Conservation (phyloP, 2,113 vertebrate species). For the Lutjanus erythropterus region DNA sequence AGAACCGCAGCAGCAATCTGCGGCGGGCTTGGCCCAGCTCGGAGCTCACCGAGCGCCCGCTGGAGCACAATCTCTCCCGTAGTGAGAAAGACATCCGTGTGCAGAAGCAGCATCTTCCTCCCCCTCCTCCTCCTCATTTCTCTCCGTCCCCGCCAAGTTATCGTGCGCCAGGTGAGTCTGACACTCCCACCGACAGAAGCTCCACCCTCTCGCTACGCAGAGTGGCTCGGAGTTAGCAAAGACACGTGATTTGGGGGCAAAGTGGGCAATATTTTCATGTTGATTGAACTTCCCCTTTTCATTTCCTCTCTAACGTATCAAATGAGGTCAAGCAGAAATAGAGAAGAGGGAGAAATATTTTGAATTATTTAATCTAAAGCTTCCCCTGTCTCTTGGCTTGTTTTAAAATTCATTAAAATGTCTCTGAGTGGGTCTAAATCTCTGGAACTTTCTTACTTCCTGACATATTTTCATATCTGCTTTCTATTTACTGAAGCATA, state of each 20-base stretch:
- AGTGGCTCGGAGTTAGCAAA: constrained; percentile 39
- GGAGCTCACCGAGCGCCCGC: constrained; percentile 95
- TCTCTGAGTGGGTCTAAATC: background rate
- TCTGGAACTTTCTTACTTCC: background rate
- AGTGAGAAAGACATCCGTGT: constrained; percentile 98
- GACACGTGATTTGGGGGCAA: constrained; percentile 18
- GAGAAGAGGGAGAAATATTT: background rate
- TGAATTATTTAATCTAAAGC: background rate
- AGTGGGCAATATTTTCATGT: background rate
- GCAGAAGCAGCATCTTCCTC: constrained; percentile 96
- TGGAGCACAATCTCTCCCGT: constrained; percentile 95
- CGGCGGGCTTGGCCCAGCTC: constrained; percentile 97
- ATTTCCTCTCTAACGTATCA: background rate
- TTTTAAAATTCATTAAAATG: background rate
- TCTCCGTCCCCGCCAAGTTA: constrained; percentile 95
- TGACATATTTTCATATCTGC: background rate
- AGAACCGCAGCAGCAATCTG: constrained; percentile 95
- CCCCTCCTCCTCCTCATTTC: constrained; percentile 93
- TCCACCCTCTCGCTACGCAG: constrained; percentile 58
- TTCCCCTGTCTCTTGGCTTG: background rate
- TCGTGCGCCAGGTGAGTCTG: constrained; percentile 95
- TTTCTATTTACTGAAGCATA: background rate
- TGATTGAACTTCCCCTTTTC: background rate
- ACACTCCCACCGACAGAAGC: constrained; percentile 56
- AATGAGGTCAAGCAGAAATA: background rate